Base-by-base conservation (phyloP, 1,140 invertebrate genomes). In the Musca vetustissima region DNA sequence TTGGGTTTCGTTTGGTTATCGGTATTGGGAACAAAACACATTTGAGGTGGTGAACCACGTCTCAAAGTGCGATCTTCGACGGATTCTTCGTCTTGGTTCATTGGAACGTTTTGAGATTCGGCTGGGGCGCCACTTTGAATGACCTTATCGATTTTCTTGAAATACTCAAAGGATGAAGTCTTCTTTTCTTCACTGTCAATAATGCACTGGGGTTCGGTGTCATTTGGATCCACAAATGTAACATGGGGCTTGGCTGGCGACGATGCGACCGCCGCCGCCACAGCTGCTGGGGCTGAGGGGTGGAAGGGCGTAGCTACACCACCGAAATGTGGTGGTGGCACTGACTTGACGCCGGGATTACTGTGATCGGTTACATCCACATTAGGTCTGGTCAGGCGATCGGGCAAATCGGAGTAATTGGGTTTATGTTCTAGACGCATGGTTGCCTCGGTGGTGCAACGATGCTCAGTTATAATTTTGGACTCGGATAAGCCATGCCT, bases 1-100 rank as follows among this genome's bases (percentile, higher is more conserved):
- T 73, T 75, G 1, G 76, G 70, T 19, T 68, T 61, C 47, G 69
- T 74, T 1, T 71, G 69, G 14, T 61, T 50, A 15, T 84, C 84
- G 0, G 79, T 72, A 73, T 88, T 89, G 2, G 89, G 87, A 28
- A 86, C 86, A 71, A 85, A 91, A 47, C 87, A 87, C 19, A 91
- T 89, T 82, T 91, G 88, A n/a, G 90, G 89, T 11, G 90, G 89
- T 24, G 90, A 88, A 76, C 90, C 91, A 0, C 90, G 90, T 66
- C 87, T 84, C 0, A 91, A 72, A 76, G 86, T 86, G 49, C 90
- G 85, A 70, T 87, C 85, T 55, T 78, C 72, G 15, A 43, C 36
- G 13, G 36, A 13, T 43, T 43, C 36, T 43, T 43, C 36, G 11
- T 13, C 36, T 28, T 28, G 3, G 28, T 75, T 57, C n/a, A 72